These are phyloP conservation scores for Phenganax stokvisi DNA, from an alignment of 92 coral and sea anemone species.

Conservation along the genomic window DNA sequence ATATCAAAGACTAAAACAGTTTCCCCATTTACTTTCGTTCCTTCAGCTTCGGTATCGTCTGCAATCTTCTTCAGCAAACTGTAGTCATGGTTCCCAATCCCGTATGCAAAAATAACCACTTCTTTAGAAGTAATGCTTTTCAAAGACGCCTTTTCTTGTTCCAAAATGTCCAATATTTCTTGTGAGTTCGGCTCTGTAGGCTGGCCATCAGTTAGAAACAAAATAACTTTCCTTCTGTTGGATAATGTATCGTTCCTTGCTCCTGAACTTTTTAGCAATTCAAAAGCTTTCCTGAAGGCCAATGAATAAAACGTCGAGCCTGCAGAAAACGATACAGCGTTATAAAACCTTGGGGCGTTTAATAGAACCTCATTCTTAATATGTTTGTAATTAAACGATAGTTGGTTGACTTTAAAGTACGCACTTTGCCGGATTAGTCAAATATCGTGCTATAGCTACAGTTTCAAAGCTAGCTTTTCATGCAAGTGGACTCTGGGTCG, in stretches of 20 bases:
- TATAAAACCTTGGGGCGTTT: too few relatives aligned
- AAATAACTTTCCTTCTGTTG: conserved; percentile 41
- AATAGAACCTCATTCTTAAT: too few relatives aligned
- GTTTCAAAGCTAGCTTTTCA: too few relatives aligned
- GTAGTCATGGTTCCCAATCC: conserved; percentile 33
- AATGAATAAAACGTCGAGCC: conserved; percentile 61
- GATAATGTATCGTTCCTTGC: conserved; percentile 23
- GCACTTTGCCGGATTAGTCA: too few relatives aligned
- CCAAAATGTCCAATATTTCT: conserved; percentile 27
- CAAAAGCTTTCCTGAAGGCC: conserved; percentile 63
- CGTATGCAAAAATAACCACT: conserved; percentile 51
- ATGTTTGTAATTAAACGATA: too few relatives aligned
- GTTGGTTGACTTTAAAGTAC: too few relatives aligned
- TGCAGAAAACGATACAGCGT: not conserved
- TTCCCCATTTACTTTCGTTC: not conserved
- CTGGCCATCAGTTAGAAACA: conserved; percentile 65
- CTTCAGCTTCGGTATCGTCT: conserved; percentile 11
- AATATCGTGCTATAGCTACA: too few relatives aligned
- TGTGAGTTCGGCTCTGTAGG: conserved; percentile 8
- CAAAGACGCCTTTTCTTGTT: conserved; percentile 13
- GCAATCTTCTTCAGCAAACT: conserved; percentile 41
- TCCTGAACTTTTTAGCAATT: conserved; percentile 42
- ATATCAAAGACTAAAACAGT: too few relatives aligned
- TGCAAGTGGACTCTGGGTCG: too few relatives aligned
- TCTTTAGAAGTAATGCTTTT: not conserved